phyloP scores from a whole-genome alignment of 2,888 invertebrate species.

The Trissolcus japonicus region DNA sequence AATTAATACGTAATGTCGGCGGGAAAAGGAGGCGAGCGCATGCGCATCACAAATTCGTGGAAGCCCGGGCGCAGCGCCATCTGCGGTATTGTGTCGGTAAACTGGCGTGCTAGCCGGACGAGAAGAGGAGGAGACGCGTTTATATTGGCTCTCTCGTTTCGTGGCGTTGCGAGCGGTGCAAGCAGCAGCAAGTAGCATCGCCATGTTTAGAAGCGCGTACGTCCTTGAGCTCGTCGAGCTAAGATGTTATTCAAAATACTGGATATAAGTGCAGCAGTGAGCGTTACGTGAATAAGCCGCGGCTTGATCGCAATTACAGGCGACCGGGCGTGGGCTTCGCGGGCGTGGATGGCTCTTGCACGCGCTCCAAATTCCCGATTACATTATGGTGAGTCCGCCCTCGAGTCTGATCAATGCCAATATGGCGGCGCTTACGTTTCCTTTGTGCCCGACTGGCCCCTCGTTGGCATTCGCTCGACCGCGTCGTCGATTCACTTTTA shows the following conservation, averaged over 20 bases:
- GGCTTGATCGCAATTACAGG: conserved; percentile 76
- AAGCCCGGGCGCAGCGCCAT: conserved; percentile 56
- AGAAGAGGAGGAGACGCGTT: conserved; percentile 14
- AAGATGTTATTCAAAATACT: conserved; percentile 77
- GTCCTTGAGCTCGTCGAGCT: conserved; percentile 72
- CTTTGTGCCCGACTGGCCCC: conserved; percentile 64
- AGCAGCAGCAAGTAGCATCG: conserved; percentile 66
- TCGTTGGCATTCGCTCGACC: not conserved
- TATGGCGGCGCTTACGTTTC: conserved; percentile 77
- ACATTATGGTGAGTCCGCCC: conserved; percentile 81
- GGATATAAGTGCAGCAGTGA: conserved; percentile 77
- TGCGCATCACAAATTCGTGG: not conserved
- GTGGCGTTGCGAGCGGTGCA: conserved; percentile 29
- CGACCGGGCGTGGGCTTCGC: conserved; percentile 76
- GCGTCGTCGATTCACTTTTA: not conserved
- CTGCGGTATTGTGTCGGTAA: conserved; percentile 56
- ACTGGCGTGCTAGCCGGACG: too few species aligned
- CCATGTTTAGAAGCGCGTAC: conserved; percentile 78
- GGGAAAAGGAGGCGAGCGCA: not conserved
- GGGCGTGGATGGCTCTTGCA: conserved; percentile 79
- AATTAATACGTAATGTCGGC: not conserved
- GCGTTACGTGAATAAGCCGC: conserved; percentile 79
- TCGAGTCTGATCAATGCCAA: conserved; percentile 75
- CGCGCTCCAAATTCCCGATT: conserved; percentile 82
- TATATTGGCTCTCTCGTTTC: conserved; percentile 11